A percentile compares a stretch with the other conserved stretches of the same genome.
These are phyloP conservation scores for Phaethornis superciliosus DNA, from an alignment of 2,113 vertebrate species.

Conservation along the genomic window DNA sequence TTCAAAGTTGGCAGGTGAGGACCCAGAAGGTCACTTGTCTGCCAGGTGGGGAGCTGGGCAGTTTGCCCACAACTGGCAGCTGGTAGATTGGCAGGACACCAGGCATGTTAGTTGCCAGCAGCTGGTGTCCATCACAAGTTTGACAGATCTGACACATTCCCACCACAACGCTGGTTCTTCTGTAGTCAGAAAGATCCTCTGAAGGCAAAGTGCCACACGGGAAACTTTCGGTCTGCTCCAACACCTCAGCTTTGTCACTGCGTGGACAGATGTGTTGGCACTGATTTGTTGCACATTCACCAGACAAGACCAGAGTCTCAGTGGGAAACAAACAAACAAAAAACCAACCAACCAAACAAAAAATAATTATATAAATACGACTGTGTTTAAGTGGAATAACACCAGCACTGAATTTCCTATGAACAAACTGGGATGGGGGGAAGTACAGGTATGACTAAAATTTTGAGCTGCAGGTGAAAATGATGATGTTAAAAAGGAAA, in stretches of 20 bases:
- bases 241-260: accelerated
- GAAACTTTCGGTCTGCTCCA: neutral
- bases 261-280: neutral
- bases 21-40: neutral
- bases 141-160: neutral
- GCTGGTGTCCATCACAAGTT: neutral
- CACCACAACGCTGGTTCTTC: neutral
- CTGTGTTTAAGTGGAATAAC: neutral
- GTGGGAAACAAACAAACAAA: neutral
- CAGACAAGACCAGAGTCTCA: neutral
- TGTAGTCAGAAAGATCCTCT: neutral
- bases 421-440: neutral
- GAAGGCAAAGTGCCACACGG: neutral
- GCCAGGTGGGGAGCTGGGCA: neutral
- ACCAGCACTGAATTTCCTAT: neutral
- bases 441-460: accelerated
- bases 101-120: neutral
- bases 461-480: neutral
- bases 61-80: neutral
- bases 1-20: neutral
- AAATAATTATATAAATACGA: neutral
- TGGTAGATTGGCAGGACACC: neutral
- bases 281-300: neutral
- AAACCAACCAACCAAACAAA: neutral
- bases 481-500: neutral